Evolutionary conservation across 2,797 vertebrate genomes (phyloP), one percentile per base, ranked within the genome.

Genomic region (Crypturellus tataupa): DNA sequence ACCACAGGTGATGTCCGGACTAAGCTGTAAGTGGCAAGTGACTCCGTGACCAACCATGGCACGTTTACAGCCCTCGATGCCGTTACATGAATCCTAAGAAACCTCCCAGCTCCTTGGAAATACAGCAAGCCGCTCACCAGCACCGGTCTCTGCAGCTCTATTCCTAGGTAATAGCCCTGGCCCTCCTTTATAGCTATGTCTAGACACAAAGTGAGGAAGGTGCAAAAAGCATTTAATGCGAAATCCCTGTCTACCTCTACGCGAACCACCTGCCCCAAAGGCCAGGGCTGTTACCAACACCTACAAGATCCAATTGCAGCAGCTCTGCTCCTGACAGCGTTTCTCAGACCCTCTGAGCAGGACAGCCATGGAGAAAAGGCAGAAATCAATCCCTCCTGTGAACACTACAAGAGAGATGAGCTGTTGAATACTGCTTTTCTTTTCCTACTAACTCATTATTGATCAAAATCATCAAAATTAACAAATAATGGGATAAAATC

Each of bases 181-280:
- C 63, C 70, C 63, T 91, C 96, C 76, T 92, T 94, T 93, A 95
- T 91, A 87, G 93, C 95, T 81, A 29, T 94, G 93, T 97, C 94
- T 95, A 97, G 94, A 97, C 89, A 89, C 77, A 63, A 25, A 85
- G 93, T 4, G 27, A 91, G 70, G 72, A 84, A 91, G 78, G 80
- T 42, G 73, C 92, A 92, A 92, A 91, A 95, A 96, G 92, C 17
- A 9, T 40, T 77, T 53, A 63, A 87, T 67, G 89, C 83, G 79
- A 92, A 90, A 91, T 51, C 55, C 76, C 58, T 47, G 65, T 60
- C 95, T 89, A 62, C 53, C 70, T 64, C 83, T 27, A 16, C 14
- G 51, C 13, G 15, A 53, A 29, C 8, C 51, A 29, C 51, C 27
- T 53, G 51, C 15, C 51, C 20, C 31, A 59, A 89, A 39, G 68